A percentile compares a stretch with the other conserved stretches of the same genome.
phyloP scores from a whole-genome alignment of 2,113 vertebrate genomes.

The Upupa epops region DNA sequence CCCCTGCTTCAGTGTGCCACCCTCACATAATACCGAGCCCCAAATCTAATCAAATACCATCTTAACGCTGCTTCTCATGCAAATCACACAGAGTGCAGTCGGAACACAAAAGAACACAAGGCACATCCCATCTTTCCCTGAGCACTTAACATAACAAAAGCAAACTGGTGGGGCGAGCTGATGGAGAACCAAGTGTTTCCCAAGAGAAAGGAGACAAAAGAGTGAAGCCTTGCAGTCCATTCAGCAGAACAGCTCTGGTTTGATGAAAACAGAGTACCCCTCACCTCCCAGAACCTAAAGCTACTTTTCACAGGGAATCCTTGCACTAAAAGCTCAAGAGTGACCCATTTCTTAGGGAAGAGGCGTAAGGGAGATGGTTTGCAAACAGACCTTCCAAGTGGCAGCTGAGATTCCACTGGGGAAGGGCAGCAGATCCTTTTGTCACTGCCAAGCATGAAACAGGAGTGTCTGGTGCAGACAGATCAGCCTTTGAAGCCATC shows the following conservation, averaged over 20 bases:
- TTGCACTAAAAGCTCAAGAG: neutral
- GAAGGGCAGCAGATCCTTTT: neutral
- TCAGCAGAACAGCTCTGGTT: neutral
- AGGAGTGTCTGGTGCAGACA: neutral
- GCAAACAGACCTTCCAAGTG: slow-evolving; percentile 12
- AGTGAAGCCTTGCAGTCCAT: neutral
- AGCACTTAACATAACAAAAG: slow-evolving; percentile 49
- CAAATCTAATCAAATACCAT: neutral
- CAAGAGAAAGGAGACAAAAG: slow-evolving; percentile 12
- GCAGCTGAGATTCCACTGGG: neutral
- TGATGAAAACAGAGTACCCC: neutral
- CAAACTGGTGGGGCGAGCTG: neutral
- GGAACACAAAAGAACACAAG: neutral
- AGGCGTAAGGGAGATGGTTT: neutral
- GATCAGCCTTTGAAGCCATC: neutral
- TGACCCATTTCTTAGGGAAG: neutral
- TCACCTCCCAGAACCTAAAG: neutral
- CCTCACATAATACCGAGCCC: neutral
- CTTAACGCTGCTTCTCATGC: neutral
- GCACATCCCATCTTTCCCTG: neutral
- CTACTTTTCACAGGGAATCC: neutral
- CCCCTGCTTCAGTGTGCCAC: neutral
- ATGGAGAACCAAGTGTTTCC: neutral
- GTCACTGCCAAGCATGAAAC: neutral
- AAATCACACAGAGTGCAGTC: neutral